A percentile compares a stretch with the other conserved stretches of the same genome.
Conservation (phyloP, 2,797 vertebrate species). For the Onychomys torridus region DNA sequence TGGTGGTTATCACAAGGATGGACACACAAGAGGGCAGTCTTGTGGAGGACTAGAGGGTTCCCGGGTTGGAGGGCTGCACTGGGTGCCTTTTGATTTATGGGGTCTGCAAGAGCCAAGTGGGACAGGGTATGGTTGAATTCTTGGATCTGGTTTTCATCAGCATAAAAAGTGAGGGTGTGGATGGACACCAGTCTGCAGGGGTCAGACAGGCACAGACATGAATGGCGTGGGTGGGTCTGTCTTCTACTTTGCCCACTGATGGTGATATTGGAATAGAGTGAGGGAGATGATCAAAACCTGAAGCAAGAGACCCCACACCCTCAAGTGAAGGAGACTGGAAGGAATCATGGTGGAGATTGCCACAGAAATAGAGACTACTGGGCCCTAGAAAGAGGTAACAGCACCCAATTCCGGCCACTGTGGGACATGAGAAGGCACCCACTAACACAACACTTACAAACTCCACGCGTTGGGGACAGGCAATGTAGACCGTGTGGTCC, state of each 20-base stretch:
- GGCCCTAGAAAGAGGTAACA: neutral
- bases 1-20: neutral
- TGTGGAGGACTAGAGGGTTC: neutral
- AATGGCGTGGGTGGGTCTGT: neutral
- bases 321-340: neutral
- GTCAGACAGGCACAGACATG: neutral
- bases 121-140: neutral
- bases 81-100: neutral
- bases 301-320: neutral
- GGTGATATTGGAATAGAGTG: neutral
- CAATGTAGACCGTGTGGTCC: neutral
- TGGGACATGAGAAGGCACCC: neutral
- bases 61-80: neutral
- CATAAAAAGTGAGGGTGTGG: neutral
- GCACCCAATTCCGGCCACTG: neutral
- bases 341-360: neutral
- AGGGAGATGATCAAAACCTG: neutral
- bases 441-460: neutral
- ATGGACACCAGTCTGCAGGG: neutral
- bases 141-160: constrained; percentile 46
- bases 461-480: neutral
- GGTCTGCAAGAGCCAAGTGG: neutral
- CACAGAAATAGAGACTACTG: neutral
- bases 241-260: constrained; percentile 12
- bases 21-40: neutral